Evolutionary conservation across 2,888 invertebrate species (phyloP).

Genomic region (Epistrophella euchroma): DNA sequence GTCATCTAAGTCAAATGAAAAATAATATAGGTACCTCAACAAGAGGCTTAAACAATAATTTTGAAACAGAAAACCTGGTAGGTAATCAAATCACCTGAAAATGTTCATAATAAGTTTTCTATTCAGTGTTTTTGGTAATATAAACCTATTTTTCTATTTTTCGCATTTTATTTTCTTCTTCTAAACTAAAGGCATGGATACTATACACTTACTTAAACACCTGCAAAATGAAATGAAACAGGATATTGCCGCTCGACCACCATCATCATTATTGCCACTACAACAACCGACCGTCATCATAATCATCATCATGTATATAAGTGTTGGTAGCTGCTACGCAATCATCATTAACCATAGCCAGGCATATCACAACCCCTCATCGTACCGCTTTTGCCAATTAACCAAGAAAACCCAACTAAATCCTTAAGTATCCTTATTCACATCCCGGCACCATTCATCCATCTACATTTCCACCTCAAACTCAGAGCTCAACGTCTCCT

Average conservation of each 20-base stretch:
- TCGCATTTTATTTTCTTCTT: background rate
- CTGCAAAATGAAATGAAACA: slow-evolving; percentile 68
- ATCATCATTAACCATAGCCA: slow-evolving; percentile 54
- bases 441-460: slow-evolving; percentile 75
- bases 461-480: slow-evolving; percentile 49
- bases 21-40: background rate
- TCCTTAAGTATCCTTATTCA: slow-evolving; percentile 76
- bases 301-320: slow-evolving; percentile 45
- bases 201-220: slow-evolving; percentile 60
- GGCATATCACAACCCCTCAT: slow-evolving; percentile 43
- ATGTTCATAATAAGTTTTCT: background rate
- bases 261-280: slow-evolving; percentile 41
- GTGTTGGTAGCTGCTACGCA: slow-evolving; percentile 61
- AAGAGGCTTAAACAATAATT: background rate
- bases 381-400: slow-evolving; percentile 74
- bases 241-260: slow-evolving; percentile 68
- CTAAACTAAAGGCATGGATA: background rate
- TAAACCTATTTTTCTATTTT: background rate
- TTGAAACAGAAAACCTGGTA: background rate
- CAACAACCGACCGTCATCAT: slow-evolving; percentile 25
- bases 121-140: background rate
- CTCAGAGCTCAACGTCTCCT: slow-evolving; percentile 25
- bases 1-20: too few relatives aligned
- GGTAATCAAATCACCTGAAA: background rate
- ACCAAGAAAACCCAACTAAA: slow-evolving; percentile 76